A percentile compares a stretch with the other conserved stretches of the same genome.
phyloP scores from a whole-genome alignment of 2,888 invertebrate genomes.

The Oxytorus armatus region DNA sequence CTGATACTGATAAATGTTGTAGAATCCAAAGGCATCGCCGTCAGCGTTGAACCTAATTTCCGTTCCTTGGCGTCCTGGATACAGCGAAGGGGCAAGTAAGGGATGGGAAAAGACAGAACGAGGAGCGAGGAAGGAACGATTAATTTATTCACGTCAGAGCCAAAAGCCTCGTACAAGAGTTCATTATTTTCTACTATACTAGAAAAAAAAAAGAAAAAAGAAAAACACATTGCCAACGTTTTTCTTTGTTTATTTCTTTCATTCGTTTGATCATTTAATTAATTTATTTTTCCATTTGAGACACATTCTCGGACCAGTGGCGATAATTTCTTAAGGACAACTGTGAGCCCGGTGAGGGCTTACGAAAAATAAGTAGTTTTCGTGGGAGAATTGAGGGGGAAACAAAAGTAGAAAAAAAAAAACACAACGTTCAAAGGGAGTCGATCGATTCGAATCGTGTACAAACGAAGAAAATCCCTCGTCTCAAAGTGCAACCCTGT shows the following conservation, averaged over 20 bases:
- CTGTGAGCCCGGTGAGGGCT: too few species aligned
- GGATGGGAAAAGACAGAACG: constrained; percentile 15
- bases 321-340: constrained; percentile 11
- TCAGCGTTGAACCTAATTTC: constrained; percentile 87
- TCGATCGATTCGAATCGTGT: constrained; percentile 9
- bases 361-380: constrained; percentile 7
- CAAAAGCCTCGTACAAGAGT: constrained; percentile 13
- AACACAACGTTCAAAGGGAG: neutral
- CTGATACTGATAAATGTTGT: constrained; percentile 90
- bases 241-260: constrained; percentile 12
- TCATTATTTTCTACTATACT: constrained; percentile 54
- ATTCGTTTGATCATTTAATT: constrained; percentile 3
- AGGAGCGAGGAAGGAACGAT: constrained; percentile 28
- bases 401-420: neutral
- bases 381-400: neutral
- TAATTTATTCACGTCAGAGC: constrained; percentile 53
- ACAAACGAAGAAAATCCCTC: neutral
- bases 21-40: constrained; percentile 89
- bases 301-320: neutral
- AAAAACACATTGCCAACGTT: constrained; percentile 28
- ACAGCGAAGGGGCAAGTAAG: constrained; percentile 28
- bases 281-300: constrained; percentile 4
- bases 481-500: constrained; percentile 24
- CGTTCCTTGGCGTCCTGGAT: constrained; percentile 85
- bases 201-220: too few species aligned